Evolutionary conservation across 1,140 invertebrate genomes (phyloP).

Genomic region (Lordiphosa stackelbergi): DNA sequence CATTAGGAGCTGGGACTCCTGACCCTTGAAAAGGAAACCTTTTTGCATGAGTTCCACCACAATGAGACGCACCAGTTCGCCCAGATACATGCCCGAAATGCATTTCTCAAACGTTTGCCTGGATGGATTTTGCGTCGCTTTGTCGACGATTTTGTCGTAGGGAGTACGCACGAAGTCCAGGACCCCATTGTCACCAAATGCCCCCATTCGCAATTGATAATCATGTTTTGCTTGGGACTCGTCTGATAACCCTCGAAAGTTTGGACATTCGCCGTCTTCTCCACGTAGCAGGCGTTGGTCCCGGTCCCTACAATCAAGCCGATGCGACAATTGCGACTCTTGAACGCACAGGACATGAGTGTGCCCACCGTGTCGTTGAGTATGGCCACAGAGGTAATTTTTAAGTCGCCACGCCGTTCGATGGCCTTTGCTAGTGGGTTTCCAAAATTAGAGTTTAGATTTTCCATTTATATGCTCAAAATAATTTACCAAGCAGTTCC

Average conservation of each 20-base stretch:
- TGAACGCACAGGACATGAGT: constrained; percentile 79
- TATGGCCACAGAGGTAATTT: constrained; percentile 91
- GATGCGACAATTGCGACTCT: constrained; percentile 64
- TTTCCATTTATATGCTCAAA: too few species aligned
- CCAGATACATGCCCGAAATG: constrained; percentile 95
- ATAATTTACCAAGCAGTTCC: constrained; percentile 84
- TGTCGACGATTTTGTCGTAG: constrained; percentile 91
- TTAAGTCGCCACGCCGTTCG: constrained; percentile 78
- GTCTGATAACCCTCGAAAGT: constrained; percentile 81
- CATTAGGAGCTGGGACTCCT: constrained; percentile 10
- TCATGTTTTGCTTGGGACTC: constrained; percentile 80
- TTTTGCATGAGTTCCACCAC: constrained; percentile 67
- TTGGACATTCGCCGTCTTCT: constrained; percentile 80
- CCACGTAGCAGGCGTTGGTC: constrained; percentile 97
- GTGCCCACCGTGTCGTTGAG: constrained; percentile 99
- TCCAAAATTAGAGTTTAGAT: too few species aligned
- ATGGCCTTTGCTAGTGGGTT: too few species aligned
- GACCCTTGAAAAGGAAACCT: constrained; percentile 20
- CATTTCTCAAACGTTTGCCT: constrained; percentile 94
- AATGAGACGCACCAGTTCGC: constrained; percentile 84
- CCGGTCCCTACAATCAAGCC: constrained; percentile 88
- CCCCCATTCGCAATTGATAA: constrained; percentile 99
- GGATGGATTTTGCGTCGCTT: constrained; percentile 85
- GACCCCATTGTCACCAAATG: constrained; percentile 92
- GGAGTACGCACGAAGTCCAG: constrained; percentile 83